These are phyloP conservation scores for Lycaon pictus DNA, from an alignment of 2,113 vertebrate species.

Conservation along the genomic window DNA sequence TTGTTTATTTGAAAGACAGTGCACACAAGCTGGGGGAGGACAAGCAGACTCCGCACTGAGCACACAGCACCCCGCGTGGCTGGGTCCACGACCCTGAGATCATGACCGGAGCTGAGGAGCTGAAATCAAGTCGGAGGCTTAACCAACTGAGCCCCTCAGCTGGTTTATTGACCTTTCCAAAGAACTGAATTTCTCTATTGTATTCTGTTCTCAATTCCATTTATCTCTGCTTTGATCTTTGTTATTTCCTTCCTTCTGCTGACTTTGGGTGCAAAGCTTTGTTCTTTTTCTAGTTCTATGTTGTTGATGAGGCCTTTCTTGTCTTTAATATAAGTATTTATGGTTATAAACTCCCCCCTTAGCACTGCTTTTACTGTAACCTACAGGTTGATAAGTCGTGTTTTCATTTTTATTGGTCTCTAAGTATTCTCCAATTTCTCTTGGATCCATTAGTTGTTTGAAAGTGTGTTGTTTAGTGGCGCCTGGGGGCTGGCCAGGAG, in stretches of 20 bases:
- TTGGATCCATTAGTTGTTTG: background rate
- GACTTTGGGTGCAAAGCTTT: background rate
- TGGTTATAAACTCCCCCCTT: accelerated
- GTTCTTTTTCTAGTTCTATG: background rate
- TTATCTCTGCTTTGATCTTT: background rate
- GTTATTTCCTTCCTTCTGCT: background rate
- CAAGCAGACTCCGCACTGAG: background rate
- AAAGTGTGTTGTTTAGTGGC: background rate
- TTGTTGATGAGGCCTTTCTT: background rate
- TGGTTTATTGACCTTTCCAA: background rate
- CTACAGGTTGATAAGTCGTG: background rate
- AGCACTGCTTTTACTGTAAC: background rate
- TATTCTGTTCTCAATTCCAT: background rate
- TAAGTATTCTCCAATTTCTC: background rate
- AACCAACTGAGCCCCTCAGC: background rate
- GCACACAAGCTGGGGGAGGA: too few relatives aligned
- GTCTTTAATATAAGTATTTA: background rate
- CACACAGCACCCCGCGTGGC: background rate
- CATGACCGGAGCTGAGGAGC: background rate
- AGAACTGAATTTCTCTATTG: background rate
- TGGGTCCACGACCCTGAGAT: background rate
- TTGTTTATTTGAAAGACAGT: background rate
- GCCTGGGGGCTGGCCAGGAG: background rate
- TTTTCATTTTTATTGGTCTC: background rate
- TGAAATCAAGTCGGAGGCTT: background rate